phyloP scores from a whole-genome alignment of 2,797 vertebrate species.

The Schizopygopsis pylzovi region DNA sequence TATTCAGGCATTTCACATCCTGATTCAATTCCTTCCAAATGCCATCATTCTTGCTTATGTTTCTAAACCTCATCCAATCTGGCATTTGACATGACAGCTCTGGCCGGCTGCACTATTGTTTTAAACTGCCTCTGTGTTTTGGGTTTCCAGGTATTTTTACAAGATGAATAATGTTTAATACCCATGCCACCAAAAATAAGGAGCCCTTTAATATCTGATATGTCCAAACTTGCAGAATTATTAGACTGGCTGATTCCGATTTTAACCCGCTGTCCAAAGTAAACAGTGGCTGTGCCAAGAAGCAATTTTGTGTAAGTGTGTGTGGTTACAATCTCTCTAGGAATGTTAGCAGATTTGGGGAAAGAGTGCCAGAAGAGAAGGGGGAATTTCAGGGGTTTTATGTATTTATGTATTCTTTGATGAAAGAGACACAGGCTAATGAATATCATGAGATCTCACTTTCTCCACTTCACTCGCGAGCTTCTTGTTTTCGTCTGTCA shows the following conservation, averaged over 20 bases:
- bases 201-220: slow-evolving; percentile 58
- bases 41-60: slow-evolving; percentile 28
- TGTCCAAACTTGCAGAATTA: slow-evolving; percentile 60
- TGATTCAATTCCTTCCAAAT: slow-evolving; percentile 37
- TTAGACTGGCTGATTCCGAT: slow-evolving; percentile 65
- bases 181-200: slow-evolving; percentile 62
- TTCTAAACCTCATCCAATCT: slow-evolving; percentile 19
- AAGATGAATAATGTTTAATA: slow-evolving; percentile 46
- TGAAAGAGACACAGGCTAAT: slow-evolving; percentile 12
- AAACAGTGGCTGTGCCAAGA: slow-evolving; percentile 71
- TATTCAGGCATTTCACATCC: slow-evolving; percentile 37
- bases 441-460: slow-evolving; percentile 72
- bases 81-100: slow-evolving; percentile 18
- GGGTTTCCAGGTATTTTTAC: slow-evolving; percentile 51
- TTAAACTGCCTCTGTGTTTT: slow-evolving; percentile 31
- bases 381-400: slow-evolving; percentile 17
- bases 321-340: slow-evolving; percentile 35
- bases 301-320: slow-evolving; percentile 27
- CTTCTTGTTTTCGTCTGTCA: slow-evolving; percentile 94
- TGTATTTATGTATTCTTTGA: slow-evolving; percentile 11
- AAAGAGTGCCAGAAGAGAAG: slow-evolving; percentile 24
- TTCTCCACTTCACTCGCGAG: slow-evolving; percentile 93
- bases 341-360: slow-evolving; percentile 40
- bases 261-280: slow-evolving; percentile 69
- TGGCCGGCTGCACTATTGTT: slow-evolving; percentile 16